Conservation (phyloP, 2,797 vertebrate genomes). For the Syndactyla subalaris region DNA sequence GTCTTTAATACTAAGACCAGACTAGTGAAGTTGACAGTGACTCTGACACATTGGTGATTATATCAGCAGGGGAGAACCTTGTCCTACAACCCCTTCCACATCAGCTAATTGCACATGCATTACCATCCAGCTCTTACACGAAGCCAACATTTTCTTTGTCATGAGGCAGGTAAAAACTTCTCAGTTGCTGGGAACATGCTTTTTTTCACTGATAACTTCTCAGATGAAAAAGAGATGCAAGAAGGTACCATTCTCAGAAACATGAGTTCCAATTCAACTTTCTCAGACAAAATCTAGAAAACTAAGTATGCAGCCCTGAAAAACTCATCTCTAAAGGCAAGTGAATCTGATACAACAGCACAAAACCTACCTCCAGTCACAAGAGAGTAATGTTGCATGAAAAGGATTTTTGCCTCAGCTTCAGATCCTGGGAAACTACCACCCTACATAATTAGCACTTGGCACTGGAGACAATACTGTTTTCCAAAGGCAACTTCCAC, state of each 20-base stretch:
- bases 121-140: accelerated
- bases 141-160: background rate
- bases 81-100: background rate
- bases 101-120: accelerated
- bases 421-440: too few relatives aligned
- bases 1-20: too few relatives aligned
- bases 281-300: background rate
- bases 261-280: background rate
- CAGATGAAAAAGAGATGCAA: background rate
- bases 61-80: background rate
- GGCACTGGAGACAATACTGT: background rate
- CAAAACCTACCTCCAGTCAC: background rate
- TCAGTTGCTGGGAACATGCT: background rate
- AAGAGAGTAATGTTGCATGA: accelerated
- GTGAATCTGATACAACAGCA: background rate
- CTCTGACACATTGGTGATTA: background rate
- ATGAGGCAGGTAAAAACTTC: background rate
- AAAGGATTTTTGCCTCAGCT: background rate
- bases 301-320: background rate
- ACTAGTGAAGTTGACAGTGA: background rate
- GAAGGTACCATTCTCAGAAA: background rate
- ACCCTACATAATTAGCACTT: background rate
- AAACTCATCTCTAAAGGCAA: background rate
- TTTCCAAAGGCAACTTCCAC: background rate
- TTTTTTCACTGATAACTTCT: background rate